Percentiles rank a stretch among this genome's conserved stretches.
Conservation (phyloP, 2,888 invertebrate species). For the Sinodicranocentrus sp. region DNA sequence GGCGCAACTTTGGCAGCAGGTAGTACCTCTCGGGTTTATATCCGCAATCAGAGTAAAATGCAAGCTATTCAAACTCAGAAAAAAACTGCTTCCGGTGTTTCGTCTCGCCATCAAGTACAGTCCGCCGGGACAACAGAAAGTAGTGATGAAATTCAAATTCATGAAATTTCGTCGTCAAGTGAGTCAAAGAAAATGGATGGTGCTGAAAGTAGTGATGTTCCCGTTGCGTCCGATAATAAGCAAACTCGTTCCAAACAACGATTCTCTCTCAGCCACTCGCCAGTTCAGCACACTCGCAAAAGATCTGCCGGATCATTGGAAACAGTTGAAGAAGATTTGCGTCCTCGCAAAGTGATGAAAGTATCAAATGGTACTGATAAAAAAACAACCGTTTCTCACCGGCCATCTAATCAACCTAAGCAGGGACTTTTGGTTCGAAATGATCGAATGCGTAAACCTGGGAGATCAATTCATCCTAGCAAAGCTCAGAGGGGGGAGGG, state of each 20-base stretch:
- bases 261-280: neutral
- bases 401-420: neutral
- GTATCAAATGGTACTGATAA: neutral
- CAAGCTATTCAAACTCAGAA: too few relatives aligned
- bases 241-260: neutral
- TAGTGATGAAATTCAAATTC: slow-evolving; percentile 67
- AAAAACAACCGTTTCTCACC: too few relatives aligned
- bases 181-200: slow-evolving; percentile 42
- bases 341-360: neutral
- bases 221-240: neutral
- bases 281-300: neutral
- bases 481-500: neutral
- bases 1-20: neutral
- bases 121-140: too few relatives aligned
- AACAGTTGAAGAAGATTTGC: neutral
- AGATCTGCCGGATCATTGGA: neutral
- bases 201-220: neutral
- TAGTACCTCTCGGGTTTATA: too few relatives aligned
- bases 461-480: neutral
- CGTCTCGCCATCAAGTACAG: too few relatives aligned
- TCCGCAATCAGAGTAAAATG: too few relatives aligned
- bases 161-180: slow-evolving; percentile 75
- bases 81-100: too few relatives aligned
- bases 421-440: neutral
- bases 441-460: neutral